Evolutionary conservation across 2,797 vertebrate genomes (phyloP).

Genomic region (Gambelia wislizenii): DNA sequence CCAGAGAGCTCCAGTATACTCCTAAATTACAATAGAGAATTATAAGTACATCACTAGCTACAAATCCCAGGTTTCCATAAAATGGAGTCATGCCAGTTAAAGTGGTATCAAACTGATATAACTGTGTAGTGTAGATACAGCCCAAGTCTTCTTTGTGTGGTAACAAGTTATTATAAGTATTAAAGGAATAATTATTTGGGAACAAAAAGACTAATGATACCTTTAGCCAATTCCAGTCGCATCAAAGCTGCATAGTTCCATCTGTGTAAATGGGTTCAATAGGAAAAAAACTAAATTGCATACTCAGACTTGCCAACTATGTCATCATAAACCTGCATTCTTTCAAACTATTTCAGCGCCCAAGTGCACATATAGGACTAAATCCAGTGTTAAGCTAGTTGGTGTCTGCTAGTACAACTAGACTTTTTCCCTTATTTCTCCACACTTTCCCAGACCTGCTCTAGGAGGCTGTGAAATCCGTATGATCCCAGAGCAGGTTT

Average conservation of each 20-base stretch:
- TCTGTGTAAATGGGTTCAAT: background rate
- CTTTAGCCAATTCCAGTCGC: background rate
- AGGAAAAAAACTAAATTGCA: constrained; percentile 44
- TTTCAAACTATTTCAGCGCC: constrained; percentile 48
- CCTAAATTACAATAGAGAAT: too few relatives aligned
- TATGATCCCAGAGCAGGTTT: background rate
- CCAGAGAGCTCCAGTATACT: too few relatives aligned
- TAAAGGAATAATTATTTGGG: background rate
- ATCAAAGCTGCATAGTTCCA: background rate
- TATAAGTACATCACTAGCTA: too few relatives aligned
- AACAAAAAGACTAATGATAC: background rate
- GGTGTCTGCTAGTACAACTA: background rate
- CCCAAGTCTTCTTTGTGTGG: constrained; percentile 21
- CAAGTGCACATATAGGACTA: background rate
- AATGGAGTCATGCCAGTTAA: too few relatives aligned
- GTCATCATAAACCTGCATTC: constrained; percentile 43
- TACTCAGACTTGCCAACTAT: constrained; percentile 57
- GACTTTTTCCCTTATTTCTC: background rate
- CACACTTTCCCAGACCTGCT: background rate
- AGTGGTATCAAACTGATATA: too few relatives aligned
- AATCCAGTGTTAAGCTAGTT: background rate
- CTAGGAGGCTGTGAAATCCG: background rate
- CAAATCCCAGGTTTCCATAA: too few relatives aligned
- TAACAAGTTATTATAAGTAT: background rate
- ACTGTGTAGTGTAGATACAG: too few relatives aligned